phyloP scores from a whole-genome alignment of 2,888 invertebrate species.

The Acanthosepion esculentum region DNA sequence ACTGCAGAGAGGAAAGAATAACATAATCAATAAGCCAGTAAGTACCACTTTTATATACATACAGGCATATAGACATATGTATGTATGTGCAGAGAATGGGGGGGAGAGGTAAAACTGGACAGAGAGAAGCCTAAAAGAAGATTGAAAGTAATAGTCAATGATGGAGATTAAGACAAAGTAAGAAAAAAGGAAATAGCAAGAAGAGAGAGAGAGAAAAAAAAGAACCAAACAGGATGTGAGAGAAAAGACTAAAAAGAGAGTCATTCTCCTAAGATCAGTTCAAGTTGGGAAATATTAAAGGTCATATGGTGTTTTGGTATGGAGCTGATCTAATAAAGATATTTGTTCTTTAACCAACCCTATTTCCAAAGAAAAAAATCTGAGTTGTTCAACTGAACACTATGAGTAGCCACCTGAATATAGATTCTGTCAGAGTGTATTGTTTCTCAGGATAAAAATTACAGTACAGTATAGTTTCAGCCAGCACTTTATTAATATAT shows the following conservation, averaged over 20 bases:
- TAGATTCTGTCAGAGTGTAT: no score
- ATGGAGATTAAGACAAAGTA: neutral
- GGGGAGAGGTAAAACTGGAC: neutral
- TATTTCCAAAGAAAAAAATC: neutral
- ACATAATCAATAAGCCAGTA: neutral
- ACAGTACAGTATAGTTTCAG: no score
- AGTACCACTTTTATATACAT: neutral
- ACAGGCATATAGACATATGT: neutral
- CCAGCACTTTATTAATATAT: no score
- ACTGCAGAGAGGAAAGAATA: neutral
- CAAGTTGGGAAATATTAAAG: neutral
- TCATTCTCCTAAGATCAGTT: neutral
- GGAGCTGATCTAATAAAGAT: neutral
- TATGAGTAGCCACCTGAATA: neutral
- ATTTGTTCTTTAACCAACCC: neutral
- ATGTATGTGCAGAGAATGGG: neutral
- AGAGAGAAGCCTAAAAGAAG: neutral
- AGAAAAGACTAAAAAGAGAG: neutral
- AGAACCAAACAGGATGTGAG: neutral
- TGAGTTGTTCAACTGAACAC: neutral
- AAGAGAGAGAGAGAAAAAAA: neutral
- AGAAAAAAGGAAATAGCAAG: neutral
- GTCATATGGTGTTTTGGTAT: neutral
- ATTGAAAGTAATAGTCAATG: no score
- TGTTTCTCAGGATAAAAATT: no score